These are phyloP conservation scores for Pherbina coryleti DNA, from an alignment of 2,888 invertebrate genomes.

Conservation along the genomic window DNA sequence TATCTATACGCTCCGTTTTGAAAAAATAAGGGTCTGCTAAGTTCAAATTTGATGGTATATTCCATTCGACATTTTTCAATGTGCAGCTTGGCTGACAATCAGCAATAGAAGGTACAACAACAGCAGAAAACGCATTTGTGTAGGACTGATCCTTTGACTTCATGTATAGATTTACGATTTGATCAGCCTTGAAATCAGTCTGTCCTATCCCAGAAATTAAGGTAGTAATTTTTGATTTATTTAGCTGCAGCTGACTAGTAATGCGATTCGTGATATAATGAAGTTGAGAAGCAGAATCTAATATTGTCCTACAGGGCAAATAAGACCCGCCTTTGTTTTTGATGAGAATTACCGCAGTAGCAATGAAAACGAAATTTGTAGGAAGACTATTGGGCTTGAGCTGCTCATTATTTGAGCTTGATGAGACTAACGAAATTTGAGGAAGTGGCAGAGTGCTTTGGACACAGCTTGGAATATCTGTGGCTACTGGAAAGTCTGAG, in stretches of 20 bases:
- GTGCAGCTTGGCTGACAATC: neutral
- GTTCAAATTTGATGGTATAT: neutral
- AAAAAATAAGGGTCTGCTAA: neutral
- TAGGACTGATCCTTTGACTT: neutral
- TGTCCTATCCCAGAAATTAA: too few species aligned
- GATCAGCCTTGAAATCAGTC: neutral
- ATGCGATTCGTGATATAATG: constrained; percentile 15
- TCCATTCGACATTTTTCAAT: neutral
- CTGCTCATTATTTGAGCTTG: neutral
- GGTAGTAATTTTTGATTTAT: too few species aligned
- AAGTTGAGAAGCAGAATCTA: constrained; percentile 38
- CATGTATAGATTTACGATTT: neutral
- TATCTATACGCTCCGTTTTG: neutral
- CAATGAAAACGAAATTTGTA: constrained; percentile 14
- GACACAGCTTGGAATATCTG: too few species aligned
- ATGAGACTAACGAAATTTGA: constrained; percentile 13
- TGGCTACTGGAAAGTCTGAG: too few species aligned
- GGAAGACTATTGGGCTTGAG: neutral
- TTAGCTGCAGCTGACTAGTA: too few species aligned
- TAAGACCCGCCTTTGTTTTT: constrained; percentile 39
- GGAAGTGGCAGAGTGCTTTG: neutral
- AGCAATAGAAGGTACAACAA: neutral
- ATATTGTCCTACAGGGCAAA: constrained; percentile 39
- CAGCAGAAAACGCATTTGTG: neutral
- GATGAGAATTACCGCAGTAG: constrained; percentile 39